Evolutionary conservation across 2,888 invertebrate genomes (phyloP).

Genomic region (Sphaeridia pumilis): DNA sequence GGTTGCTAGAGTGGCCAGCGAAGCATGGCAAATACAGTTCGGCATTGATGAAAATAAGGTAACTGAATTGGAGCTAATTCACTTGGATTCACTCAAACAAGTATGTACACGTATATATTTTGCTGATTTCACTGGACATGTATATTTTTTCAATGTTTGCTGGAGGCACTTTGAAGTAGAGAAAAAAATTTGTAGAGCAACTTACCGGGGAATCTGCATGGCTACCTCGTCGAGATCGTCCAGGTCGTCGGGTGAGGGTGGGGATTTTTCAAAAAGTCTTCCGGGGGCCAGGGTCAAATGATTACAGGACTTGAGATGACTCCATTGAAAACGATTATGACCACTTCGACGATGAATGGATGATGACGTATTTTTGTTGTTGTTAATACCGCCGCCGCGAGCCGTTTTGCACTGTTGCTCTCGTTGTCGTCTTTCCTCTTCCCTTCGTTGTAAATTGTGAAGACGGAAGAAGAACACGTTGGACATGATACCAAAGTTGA

Average conservation of each 20-base stretch:
- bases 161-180: too few species aligned
- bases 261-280: constrained; percentile 69
- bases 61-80: too few species aligned
- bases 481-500: constrained; percentile 28
- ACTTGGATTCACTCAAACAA: too few species aligned
- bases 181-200: too few species aligned
- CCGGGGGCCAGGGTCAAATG: constrained; percentile 36
- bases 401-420: constrained; percentile 40
- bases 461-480: constrained; percentile 83
- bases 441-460: constrained; percentile 77
- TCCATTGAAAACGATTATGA: constrained; percentile 33
- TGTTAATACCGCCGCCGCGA: constrained; percentile 21
- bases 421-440: constrained; percentile 57
- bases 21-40: too few species aligned
- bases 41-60: too few species aligned
- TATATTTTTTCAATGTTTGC: too few species aligned
- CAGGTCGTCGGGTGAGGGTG: constrained; percentile 64
- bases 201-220: constrained; percentile 79
- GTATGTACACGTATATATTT: too few species aligned
- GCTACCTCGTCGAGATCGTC: constrained; percentile 78
- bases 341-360: constrained; percentile 29
- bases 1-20: too few species aligned
- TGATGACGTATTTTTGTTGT: too few species aligned
- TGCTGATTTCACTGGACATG: too few species aligned
- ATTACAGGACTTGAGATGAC: constrained; percentile 36